Evolutionary conservation across 2,797 vertebrate genomes (phyloP), one percentile per base, ranked within the genome.

Genomic region (Epinephelus malabaricus): DNA sequence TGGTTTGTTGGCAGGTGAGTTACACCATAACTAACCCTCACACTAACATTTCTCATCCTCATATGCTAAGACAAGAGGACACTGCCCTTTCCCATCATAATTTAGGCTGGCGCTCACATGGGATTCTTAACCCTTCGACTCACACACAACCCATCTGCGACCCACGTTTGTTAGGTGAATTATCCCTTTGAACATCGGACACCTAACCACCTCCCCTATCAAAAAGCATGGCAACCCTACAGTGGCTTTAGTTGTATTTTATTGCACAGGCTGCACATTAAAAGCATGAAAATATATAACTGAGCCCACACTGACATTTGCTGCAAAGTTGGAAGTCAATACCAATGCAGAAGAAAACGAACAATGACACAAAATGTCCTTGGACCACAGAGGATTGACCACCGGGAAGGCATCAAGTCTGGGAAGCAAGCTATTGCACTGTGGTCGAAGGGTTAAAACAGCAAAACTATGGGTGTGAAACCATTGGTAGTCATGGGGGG

Each of bases 41-140:
- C 47, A 68, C 46, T 13, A 59, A 50, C 27, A 72, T 45, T 45
- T 53, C 49, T 76, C 40, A 58, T 73, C 56, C 51, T 81, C 30
- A 71, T 53, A 50, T 51, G 13, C 72, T 77, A 75, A 14, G 5
- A 83, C 17, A 83, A 61, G 53, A 21, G 12, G 60, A 76, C 18
- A 17, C 56, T 77, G 38, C 61, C 63, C 38, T 76, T 60, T 78
- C 55, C 73, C 67, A 40, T 76, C 21, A 58, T 71, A 68, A 45
- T 67, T 65, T 69, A 78, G 19, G 50, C 64, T 80, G 64, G 75
- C 1, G 23, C 64, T 82, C 82, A 83, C 40, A 88, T 74, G 82
- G 80, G 89, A 83, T 78, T 79, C 89, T 94, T 95, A 95, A 96
- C 95, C 95, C 95, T 96, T 96, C 94, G 94, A 95, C 92, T 89